Base-by-base conservation (phyloP, 2,888 invertebrate species). In the Parasteatoda lunata region DNA sequence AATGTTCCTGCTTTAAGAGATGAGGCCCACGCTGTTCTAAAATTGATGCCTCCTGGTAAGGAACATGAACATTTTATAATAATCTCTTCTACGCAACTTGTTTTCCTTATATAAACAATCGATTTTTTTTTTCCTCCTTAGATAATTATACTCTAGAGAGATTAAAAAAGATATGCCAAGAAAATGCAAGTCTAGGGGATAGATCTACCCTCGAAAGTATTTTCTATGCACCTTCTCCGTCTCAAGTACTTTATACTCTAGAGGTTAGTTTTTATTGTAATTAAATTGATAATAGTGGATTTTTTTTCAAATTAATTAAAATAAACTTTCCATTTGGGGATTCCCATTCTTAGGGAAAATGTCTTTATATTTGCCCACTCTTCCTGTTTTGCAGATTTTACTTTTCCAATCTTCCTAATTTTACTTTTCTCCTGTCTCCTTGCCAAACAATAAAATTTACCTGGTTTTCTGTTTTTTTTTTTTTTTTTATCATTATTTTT, bases 1-100 rank as follows among this genome's bases (percentile, higher is more conserved):
- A 94, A 95, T 89, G 95, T 96, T 91, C 94, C 95, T 30, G 95
- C 95, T 83, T 93, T 98, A 89, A 94, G 97, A 66, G 98, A 98
- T 91, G 96, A 96, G 68, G 96, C 96, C 2, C 94, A 96, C 90
- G 94, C 95, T 83, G 93, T 97, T 48, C 93, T 97, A 69, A 95
- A 95, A 91, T 93, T 96, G 88, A 95, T 97, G 92, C 97, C 97
- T 77, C 95, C 96, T 70, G 96, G 92, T 92, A 51, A 45, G 30
- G 2, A 30, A 30, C 30, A 30, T 2, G 2, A 30, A 30, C 30
- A 30, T 30, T 30, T 30, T 30, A 30, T 30, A 30, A 30, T 30
- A 30, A 30, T 30, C 2, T 51, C 52, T 11, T 72, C n/a, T 15
- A 15, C n/a, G 0, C 4, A 13, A 1, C 30, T n/a, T 4, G 15